A percentile compares a stretch with the other conserved stretches of the same genome.
Evolutionary conservation across 2,797 vertebrate species (phyloP).

Genomic region (Myiotriccus ornatus): DNA sequence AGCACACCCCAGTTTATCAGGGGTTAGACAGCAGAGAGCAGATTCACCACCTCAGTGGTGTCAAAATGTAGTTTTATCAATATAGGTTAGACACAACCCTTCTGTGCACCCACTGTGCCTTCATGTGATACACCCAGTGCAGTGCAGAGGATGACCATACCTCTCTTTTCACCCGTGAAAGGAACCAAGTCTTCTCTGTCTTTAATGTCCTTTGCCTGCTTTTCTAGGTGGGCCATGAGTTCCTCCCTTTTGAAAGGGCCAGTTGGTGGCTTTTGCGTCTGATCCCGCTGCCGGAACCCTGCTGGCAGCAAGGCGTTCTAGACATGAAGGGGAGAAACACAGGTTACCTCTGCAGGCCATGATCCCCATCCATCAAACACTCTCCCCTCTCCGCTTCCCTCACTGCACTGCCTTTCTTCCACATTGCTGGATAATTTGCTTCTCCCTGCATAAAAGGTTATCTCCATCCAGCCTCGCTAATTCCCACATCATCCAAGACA

Average conservation of each 20-base stretch:
- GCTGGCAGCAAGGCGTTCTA: constrained; percentile 93
- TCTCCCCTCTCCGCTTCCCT: not conserved
- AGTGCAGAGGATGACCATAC: constrained; percentile 62
- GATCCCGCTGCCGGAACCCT: constrained; percentile 93
- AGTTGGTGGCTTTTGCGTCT: constrained; percentile 93
- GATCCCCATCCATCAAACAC: not conserved
- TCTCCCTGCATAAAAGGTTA: not conserved
- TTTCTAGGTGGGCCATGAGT: constrained; percentile 94
- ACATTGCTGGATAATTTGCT: not conserved
- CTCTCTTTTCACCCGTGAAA: constrained; percentile 95
- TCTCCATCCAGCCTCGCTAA: not conserved
- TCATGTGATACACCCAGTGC: accelerated
- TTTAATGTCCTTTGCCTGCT: constrained; percentile 93
- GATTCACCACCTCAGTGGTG: not conserved
- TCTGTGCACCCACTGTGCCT: not conserved
- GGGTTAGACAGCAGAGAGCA: not conserved
- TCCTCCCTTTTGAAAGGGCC: constrained; percentile 92
- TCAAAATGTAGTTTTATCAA: not conserved
- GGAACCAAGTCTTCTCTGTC: constrained; percentile 95
- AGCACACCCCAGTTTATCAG: not conserved
- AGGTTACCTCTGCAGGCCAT: not conserved
- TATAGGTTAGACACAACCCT: not conserved
- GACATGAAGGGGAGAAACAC: not conserved
- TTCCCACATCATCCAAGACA: not conserved
- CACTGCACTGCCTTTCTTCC: not conserved